Evolutionary conservation across 2,888 invertebrate species (phyloP).

Genomic region (Andrena dorsata): DNA sequence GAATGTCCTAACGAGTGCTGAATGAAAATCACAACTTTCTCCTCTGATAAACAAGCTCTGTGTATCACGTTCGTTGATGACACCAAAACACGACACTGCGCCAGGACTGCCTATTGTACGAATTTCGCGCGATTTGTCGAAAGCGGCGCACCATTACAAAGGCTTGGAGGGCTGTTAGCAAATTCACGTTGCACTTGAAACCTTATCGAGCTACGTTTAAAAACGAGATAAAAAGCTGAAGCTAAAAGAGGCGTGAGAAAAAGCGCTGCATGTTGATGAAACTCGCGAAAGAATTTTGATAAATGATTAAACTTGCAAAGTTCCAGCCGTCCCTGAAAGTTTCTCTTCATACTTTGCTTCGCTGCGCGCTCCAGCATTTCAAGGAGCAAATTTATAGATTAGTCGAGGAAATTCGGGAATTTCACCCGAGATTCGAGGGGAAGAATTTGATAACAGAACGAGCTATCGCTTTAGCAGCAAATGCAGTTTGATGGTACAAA

Average conservation of each 20-base stretch:
- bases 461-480: background rate
- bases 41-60: background rate
- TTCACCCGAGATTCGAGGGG: too few species aligned
- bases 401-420: too few species aligned
- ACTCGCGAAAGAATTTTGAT: constrained; percentile 10
- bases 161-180: background rate
- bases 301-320: constrained; percentile 11
- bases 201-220: background rate
- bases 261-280: background rate
- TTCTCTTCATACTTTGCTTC: constrained; percentile 6
- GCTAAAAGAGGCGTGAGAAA: background rate
- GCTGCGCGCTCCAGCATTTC: too few species aligned
- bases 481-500: too few species aligned
- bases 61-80: background rate
- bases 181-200: background rate
- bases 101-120: constrained; percentile 3
- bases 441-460: background rate
- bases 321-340: background rate
- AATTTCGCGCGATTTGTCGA: constrained; percentile 32
- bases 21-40: background rate
- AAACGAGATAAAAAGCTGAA: background rate
- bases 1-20: background rate
- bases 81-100: constrained; percentile 32
- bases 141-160: background rate
- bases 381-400: background rate